Evolutionary conservation across 2,797 vertebrate genomes (phyloP), one percentile per base, ranked within the genome.

Genomic region (Australoheros facetus): DNA sequence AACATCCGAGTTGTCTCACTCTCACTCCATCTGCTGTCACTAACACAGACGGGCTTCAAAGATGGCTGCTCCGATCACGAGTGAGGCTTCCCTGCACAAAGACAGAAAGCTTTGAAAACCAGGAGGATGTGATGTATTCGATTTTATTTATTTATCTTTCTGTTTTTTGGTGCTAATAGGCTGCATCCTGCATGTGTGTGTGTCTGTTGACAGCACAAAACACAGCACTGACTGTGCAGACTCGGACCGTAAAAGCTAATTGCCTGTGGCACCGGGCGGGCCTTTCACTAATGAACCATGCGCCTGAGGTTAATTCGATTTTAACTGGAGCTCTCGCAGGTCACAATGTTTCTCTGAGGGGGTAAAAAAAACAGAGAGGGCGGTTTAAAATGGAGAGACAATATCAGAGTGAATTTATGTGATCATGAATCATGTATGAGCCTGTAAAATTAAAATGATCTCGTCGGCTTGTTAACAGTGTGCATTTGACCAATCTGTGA

Each of bases 301-400:
- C 77, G 88, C 62, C 84, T 58, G 60, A 85, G 79, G 79, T 81
- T 88, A 80, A 91, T 87, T 85, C 11, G 19, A 77, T 91, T 83
- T 84, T 51, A 23, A 77, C 75, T 3, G 30, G 28, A 72, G 62
- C 71, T 51, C 73, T 75, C 7, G 8, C 4, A 7, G 75, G 81
- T 81, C 75, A 75, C 59, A 34, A 54, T 3, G 23, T 32, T 26
- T 72, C 54, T 73, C 58, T 28, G 34, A 39, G 37, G 26, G 62
- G 16, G 42, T 48, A 21, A 51, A 51, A 51, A 45, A 69, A 48
- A n/a, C 62, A 69, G 42, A 48, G 39, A 66, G 62, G 42, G n/a
- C 13, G 42, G 14, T 2, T 39, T 51, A 74, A 77, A 85, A 64
- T 0, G 0, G 39, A 14, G 6, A 3, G n/a, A 56, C 37, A 53